Evolutionary conservation across 1,140 invertebrate species (phyloP).

Genomic region (Chymomyza costata): DNA sequence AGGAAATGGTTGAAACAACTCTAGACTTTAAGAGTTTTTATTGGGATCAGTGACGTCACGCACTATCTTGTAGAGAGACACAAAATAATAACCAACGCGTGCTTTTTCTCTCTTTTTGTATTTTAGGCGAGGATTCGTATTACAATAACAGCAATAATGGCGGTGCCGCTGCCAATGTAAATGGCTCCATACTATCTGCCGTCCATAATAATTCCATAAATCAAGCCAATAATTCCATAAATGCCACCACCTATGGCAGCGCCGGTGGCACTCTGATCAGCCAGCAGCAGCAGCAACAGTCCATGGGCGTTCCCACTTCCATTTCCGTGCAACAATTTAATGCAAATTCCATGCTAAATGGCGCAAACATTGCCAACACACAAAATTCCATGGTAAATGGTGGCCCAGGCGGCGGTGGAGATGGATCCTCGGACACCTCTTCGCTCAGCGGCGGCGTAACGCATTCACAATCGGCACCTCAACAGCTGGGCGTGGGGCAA

Average conservation of each 20-base stretch:
- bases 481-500: conserved; percentile 61
- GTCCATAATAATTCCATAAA: conserved; percentile 74
- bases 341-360: conserved; percentile 54
- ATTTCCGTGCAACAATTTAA: conserved; percentile 74
- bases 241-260: conserved; percentile 60
- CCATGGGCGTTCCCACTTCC: conserved; percentile 58
- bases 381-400: conserved; percentile 64
- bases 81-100: no score
- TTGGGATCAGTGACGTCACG: no score
- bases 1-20: no score
- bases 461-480: conserved; percentile 72
- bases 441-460: conserved; percentile 60
- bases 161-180: conserved; percentile 47
- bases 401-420: conserved; percentile 51
- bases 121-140: conserved; percentile 69
- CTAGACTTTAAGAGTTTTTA: no score
- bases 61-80: no score
- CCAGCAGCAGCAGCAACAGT: conserved; percentile 40
- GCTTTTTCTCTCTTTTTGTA: conserved; percentile 1
- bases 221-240: conserved; percentile 69
- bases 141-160: conserved; percentile 42
- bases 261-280: conserved; percentile 46
- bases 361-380: conserved; percentile 33
- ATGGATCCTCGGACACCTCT: conserved; percentile 75
- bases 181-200: conserved; percentile 66